Evolutionary conservation across 2,888 invertebrate genomes (phyloP), one percentile per base, ranked within the genome.

Genomic region (Cosmopolites sordidus): DNA sequence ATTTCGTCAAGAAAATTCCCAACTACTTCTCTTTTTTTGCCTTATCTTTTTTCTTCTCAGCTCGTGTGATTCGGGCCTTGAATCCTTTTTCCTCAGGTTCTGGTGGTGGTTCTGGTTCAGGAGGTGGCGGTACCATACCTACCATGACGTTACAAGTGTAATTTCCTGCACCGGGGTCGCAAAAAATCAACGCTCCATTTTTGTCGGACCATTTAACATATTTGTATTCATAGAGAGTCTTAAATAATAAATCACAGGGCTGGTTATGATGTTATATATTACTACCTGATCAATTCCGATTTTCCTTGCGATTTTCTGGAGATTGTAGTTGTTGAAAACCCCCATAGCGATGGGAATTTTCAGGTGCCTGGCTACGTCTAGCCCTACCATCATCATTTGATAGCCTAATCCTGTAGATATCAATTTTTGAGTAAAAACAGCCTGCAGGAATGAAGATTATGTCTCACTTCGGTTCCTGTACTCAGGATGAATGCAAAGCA

Each of bases 141-240:
- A 67, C 72, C 72, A 74, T 74, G 16, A 72, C 48, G n/a, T 72
- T 70, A 46, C 71, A 71, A 0, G 76, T 74, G 60, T 76, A 77
- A 66, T 79, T 79, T 3, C 77, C 78, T 30, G 72, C 69, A 6
- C 78, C 79, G 0, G 78, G 75, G 63, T 78, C 73, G 17, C 73
- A 73, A 60, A 79, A 78, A 2, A 78, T 68, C n/a, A 77, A 60
- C 42, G 70, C 66, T 11, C 73, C 70, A 9, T 73, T 59, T 41
- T 62, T 58, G 43, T 75, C 68, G 4, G 70, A 47, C 77, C 77
- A 79, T 2, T 70, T 69, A 1, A 69, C 69, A 58, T 79, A 79
- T 27, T 67, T 66, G 8, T 77, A 70, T 64, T 78, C 76, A 16
- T 39, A 58, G 3, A 62, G 14, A 12, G 47, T 51, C 54, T 60